A percentile compares a stretch with the other conserved stretches of the same genome.
Conservation (phyloP, 2,888 invertebrate genomes). For the Thalpophila matura region DNA sequence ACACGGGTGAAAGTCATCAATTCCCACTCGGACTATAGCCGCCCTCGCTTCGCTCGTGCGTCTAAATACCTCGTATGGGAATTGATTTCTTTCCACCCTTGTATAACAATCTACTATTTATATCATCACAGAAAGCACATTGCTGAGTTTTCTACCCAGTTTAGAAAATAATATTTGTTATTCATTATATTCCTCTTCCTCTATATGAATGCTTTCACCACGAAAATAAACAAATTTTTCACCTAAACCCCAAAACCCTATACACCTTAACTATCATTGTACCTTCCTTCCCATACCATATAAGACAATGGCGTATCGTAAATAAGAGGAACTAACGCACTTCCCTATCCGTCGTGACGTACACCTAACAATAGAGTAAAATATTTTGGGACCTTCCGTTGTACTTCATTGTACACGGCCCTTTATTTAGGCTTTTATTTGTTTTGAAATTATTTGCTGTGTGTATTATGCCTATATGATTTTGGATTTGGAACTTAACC, state of each 20-base stretch:
- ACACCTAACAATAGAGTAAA: constrained; percentile 59
- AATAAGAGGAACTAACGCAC: constrained; percentile 73
- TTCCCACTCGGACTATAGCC: no score
- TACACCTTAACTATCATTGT: constrained; percentile 40
- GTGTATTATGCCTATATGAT: neutral
- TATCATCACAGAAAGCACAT: no score
- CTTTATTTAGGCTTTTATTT: constrained; percentile 35
- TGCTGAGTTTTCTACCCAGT: no score
- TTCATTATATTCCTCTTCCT: neutral
- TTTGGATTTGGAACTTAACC: neutral
- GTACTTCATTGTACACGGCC: constrained; percentile 60
- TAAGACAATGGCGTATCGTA: constrained; percentile 62
- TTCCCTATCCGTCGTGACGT: constrained; percentile 68
- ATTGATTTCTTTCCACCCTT: no score
- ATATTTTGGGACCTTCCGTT: constrained; percentile 65
- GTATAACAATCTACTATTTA: no score
- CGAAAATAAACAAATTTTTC: constrained; percentile 16
- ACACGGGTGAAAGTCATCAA: no score
- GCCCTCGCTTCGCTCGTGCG: no score
- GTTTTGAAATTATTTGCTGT: constrained; percentile 3
- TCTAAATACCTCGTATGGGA: no score
- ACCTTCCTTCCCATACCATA: constrained; percentile 37
- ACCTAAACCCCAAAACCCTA: neutral
- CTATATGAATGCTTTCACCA: no score
- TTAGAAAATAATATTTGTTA: no score